Evolutionary conservation across 2,797 vertebrate species (phyloP), one percentile per base, ranked within the genome.

Genomic region (Petrocephalus schoutedeni): DNA sequence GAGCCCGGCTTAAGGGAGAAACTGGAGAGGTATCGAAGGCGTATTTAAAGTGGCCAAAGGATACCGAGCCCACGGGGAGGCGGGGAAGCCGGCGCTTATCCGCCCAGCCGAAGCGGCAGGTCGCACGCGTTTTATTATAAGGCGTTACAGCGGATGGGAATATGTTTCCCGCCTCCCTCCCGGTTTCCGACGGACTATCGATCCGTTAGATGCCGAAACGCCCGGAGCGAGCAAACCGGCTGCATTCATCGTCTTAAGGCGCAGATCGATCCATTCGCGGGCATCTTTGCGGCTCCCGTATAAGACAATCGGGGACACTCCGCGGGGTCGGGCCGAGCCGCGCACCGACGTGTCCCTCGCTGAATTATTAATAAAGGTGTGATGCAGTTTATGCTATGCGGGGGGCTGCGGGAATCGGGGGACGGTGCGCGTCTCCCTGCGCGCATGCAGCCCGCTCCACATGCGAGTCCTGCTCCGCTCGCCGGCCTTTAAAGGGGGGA

Each of bases 401-500:
- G 71, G 41, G 71, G 71, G 3, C 71, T 45, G 49, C 61, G 51
- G 58, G 10, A 28, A 87, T 36, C 45, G n/a, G 41, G 71, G 41
- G 14, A 45, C 71, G 32, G 45, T 45, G 14, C 41, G 71, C 36
- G 32, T 41, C 32, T 77, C 67, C 67, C 32, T 41, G 14, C 16
- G 71, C 41, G 14, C 16, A 32, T 45, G 36, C 41, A 45, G 36
- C 71, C 71, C 71, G 32, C 36, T 9, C 45, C 71, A 77, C 59
- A 87, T 77, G 36, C 89, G 84, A 21, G 87, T 86, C 90, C 88
- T 89, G 89, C 86, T 87, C 51, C 56, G 19, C 45, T 45, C 71
- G 71, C 58, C 86, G 88, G 89, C 61, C 83, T 77, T 59, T 74
- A 89, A 64, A 36, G 87, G 83, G 59, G 85, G 88, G 64, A 89